Base-by-base conservation (phyloP, 2,113 vertebrate genomes). In the Tragelaphus buxtoni region DNA sequence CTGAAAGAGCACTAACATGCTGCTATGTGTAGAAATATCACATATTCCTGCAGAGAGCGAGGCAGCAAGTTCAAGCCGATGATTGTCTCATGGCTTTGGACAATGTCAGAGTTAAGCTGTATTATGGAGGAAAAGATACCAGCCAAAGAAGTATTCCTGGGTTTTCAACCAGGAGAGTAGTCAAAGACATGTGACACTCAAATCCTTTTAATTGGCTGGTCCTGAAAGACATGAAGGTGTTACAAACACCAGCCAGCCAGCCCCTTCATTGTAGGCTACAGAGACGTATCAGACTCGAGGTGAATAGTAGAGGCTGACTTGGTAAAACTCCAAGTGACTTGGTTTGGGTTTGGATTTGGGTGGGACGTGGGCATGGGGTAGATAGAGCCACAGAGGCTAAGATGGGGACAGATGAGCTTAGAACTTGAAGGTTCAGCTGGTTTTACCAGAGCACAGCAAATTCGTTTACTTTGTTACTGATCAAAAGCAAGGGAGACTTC, bases 1-100 rank as follows among this genome's bases (percentile, higher is more conserved):
- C 58, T 39, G 26, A 53, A 83, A 83, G 28, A 69, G 7, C 90
- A 93, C 4, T 32, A 85, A 95, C 63, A 69, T 2, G 30, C 51
- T 90, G 11, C 87, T 95, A 49, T 28, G 58, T 91, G 95, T 97
- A 92, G 91, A 97, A 96, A 94, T 88, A 7, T 51, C 63, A 76
- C 88, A 72, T 84, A 80, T 39, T 63, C 81, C 51, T 83, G 26
- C 35, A 93, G 18, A 96, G 0, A 93, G 42, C 92, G 84, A 96
- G 95, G 39, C 12, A 80, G n/a, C 18, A 79, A n/a, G 9, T 65
- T 95, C 42, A 53, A 45, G 85, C 14, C 45, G 13, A 90, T 9
- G 82, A 32, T 0, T 74, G 39, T n/a, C 63, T 88, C 88, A 32
- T 58, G 55, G 53, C 32, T 94, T 98, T 95, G 87, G 10, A 90